These are phyloP conservation scores for Fulica atra DNA, from an alignment of 2,113 vertebrate species.

Conservation along the genomic window DNA sequence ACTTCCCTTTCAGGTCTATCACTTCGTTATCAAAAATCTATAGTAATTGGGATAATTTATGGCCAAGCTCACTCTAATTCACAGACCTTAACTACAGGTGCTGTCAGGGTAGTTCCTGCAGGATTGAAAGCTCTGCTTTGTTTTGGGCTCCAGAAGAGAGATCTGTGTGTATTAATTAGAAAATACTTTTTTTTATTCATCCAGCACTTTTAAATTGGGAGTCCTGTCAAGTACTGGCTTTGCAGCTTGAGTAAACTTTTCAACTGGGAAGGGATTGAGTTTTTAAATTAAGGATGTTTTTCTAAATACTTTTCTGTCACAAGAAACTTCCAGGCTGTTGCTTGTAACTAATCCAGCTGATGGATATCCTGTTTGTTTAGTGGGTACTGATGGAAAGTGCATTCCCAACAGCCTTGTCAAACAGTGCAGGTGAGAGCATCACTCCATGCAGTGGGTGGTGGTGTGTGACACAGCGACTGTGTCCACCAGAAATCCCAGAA, in stretches of 20 bases:
- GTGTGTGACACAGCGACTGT: neutral
- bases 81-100: neutral
- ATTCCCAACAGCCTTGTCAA: neutral
- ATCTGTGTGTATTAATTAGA: neutral
- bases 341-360: neutral
- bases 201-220: neutral
- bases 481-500: neutral
- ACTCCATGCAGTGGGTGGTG: fast-evolving
- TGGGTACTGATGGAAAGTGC: neutral
- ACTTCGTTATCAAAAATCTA: slow-evolving; percentile 1
- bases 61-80: neutral
- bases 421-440: neutral
- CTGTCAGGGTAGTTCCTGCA: neutral
- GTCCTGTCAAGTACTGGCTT: neutral
- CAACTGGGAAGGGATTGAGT: neutral
- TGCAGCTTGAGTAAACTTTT: neutral
- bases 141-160: neutral
- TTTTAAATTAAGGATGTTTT: neutral
- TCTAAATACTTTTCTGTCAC: neutral
- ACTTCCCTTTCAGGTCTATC: neutral
- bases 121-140: neutral
- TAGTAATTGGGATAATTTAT: slow-evolving; percentile 27
- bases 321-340: neutral
- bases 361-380: neutral
- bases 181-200: neutral